phyloP scores from a whole-genome alignment of 2,113 vertebrate genomes.

The Microcebus tavaratra region DNA sequence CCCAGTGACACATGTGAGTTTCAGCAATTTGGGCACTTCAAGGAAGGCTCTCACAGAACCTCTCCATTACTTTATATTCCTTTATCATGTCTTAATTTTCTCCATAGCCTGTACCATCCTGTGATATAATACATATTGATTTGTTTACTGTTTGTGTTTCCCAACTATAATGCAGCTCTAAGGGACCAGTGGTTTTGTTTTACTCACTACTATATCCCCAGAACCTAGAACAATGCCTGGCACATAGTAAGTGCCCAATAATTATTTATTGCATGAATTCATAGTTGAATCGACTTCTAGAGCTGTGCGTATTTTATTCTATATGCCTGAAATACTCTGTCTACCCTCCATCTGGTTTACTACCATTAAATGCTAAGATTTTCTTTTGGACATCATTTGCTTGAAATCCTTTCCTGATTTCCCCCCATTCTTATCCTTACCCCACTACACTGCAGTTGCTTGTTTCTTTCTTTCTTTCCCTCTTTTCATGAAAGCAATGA shows the following conservation, averaged over 20 bases:
- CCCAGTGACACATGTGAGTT: too few relatives aligned
- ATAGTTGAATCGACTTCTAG: neutral
- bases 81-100: neutral
- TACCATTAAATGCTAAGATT: neutral
- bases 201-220: neutral
- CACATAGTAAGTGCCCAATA: neutral
- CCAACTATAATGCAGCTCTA: neutral
- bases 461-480: neutral
- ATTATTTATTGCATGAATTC: neutral
- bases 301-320: neutral
- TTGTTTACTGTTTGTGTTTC: neutral
- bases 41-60: neutral
- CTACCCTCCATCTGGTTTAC: too few relatives aligned
- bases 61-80: neutral
- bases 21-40: neutral
- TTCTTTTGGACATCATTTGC: neutral
- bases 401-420: neutral
- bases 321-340: neutral
- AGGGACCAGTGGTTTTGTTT: neutral
- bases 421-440: neutral
- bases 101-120: neutral
- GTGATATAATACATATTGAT: neutral
- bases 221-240: neutral
- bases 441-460: neutral
- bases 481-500: neutral